A percentile compares a stretch with the other conserved stretches of the same genome.
Evolutionary conservation across 2,888 invertebrate species (phyloP).

Genomic region (Rambutsinella grinnellia): DNA sequence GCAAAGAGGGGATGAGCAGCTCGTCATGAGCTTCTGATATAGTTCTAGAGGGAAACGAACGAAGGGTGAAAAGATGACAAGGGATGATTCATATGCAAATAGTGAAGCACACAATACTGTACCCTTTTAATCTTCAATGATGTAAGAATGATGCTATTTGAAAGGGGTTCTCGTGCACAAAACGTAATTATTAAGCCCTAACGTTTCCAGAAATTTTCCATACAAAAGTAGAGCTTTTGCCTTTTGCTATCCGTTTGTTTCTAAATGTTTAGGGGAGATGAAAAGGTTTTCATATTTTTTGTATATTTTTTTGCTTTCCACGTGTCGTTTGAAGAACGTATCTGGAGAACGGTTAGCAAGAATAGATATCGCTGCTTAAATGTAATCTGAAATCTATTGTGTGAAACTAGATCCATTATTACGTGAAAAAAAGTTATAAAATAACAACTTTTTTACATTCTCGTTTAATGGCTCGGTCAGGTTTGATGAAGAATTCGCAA

Average conservation of each 20-base stretch:
- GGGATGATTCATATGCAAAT: conserved; percentile 32
- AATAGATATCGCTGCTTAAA: not conserved
- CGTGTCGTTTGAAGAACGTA: conserved; percentile 9
- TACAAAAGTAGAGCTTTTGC: not conserved
- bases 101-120: conserved; percentile 6
- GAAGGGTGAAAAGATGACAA: conserved; percentile 11
- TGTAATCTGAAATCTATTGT: not conserved
- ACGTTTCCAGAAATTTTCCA: not conserved
- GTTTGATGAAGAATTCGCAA: not conserved
- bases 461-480: not conserved
- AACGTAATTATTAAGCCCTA: not conserved
- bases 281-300: not conserved
- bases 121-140: conserved; percentile 9
- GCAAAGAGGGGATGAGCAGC: not conserved
- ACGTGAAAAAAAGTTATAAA: not conserved
- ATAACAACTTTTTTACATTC: not conserved
- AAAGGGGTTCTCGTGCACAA: not conserved
- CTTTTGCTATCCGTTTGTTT: no score
- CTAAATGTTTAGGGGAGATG: no score
- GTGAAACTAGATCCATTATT: not conserved
- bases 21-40: not conserved
- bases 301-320: conserved; percentile 26
- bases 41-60: not conserved
- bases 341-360: not conserved
- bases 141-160: not conserved